Base-by-base conservation (phyloP, 2,888 invertebrate species). In the Drosophila paramelanica region DNA sequence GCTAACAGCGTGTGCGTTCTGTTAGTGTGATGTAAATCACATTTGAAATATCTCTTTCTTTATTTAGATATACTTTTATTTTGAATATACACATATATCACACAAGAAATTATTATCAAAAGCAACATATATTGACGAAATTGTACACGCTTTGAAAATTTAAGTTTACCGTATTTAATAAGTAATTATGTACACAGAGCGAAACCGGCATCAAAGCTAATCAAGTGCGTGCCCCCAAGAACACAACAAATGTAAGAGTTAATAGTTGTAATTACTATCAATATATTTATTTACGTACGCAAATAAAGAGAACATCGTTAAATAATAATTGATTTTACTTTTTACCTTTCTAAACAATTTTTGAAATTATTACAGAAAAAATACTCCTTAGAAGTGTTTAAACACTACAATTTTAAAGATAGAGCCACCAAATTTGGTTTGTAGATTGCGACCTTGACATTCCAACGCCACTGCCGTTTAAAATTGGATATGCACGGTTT, bases 221-320 rank as follows among this genome's bases (percentile, higher is more conserved):
- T 41, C 43, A 41, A 72, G 45, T 43, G 52, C 56, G 61, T 67
- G 60, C 49, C 60, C 51, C 23, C 43, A 64, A 59, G 49, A 69
- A 36, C 73, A 71, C 27, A 76, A 71, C 20, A 49, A 65, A 58
- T 66, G 67, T 77, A 75, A 81, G 66, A 82, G 73, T 83, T 88
- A 81, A 88, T 83, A 85, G 87, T 78, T 88, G 56, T 86, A 86
- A 83, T 53, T 77, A 86, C 70, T 77, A 81, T 73, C 66, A 81
- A 85, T 81, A 86, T 84, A 88, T 86, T 81, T 86, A 83, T 83
- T 85, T 85, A 86, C 78, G 55, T 81, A 86, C 81, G 86, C 84
- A 78, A 86, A 83, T 88, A 88, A 88, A 86, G 78, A 79, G 68
- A 86, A 86, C 59, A 79, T 84, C 86, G 86, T 86, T 88, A 82